Evolutionary conservation across 2,797 vertebrate species (phyloP), one percentile per base, ranked within the genome.

Genomic region (Cryptoprocta ferox): DNA sequence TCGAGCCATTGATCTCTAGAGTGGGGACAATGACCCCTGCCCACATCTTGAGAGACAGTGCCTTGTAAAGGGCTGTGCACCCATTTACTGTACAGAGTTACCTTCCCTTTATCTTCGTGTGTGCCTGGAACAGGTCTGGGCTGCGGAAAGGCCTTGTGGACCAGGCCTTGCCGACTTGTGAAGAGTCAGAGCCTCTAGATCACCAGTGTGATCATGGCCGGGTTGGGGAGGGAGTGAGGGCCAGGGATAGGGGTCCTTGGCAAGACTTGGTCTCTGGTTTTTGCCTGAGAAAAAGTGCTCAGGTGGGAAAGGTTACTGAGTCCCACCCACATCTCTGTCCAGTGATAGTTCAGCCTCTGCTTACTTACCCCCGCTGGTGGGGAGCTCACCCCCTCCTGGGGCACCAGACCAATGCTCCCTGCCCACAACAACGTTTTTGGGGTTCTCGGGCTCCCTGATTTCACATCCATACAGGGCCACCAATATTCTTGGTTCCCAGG

Each of bases 341-440:
- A 59, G 76, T 13, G 61, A 32, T 0, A 37, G 45, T 4, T n/a
- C 42, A 32, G 82, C 39, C 53, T 88, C 81, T 87, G 50, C 19
- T 50, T 83, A 84, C 15, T 70, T 61, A 14, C 12, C 3, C 91
- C 45, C 10, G 2, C 71, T 5, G 10, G 9, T 0, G 0, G 68
- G 45, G 75, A n/a, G 21, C 63, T 76, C 73, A 76, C 32, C 42
- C 8, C 73, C 42, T 48, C 28, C 42, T 32, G 42, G 42, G 73
- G 13, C 28, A 75, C 14, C 16, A 45, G 26, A 75, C 71, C 37
- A 75, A 30, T 10, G 39, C 28, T 75, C 26, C 28, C 2, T 5
- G 28, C 71, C 42, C 7, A 19, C 28, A 4, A 0, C 0, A 0
- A 0, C 3, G 18, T 45, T 65, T 15, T 45, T 28, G 26, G 50